These are phyloP conservation scores for Myopa tessellatipennis DNA, from an alignment of 2,888 invertebrate species.

Conservation along the genomic window DNA sequence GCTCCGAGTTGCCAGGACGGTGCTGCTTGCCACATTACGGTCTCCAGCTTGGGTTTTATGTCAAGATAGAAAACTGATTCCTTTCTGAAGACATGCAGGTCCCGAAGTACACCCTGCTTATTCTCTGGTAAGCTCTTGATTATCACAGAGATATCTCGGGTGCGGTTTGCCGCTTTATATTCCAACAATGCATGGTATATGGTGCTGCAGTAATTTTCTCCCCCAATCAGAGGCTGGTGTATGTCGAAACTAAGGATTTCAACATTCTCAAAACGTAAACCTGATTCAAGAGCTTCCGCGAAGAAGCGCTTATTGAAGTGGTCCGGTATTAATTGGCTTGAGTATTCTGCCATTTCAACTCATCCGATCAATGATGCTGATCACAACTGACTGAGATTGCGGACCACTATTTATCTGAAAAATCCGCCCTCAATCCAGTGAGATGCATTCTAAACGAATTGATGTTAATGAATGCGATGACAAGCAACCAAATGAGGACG, in stretches of 20 bases:
- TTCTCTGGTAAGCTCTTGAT: slow-evolving; percentile 62
- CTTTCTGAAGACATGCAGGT: slow-evolving; percentile 67
- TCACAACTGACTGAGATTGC: neutral
- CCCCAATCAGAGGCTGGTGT: slow-evolving; percentile 56
- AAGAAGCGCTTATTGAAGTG: slow-evolving; percentile 55
- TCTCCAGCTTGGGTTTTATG: slow-evolving; percentile 67
- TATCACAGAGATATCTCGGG: slow-evolving; percentile 51
- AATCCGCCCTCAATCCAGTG: neutral
- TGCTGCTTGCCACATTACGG: slow-evolving; percentile 63
- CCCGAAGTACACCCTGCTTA: slow-evolving; percentile 67
- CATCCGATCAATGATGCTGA: neutral
- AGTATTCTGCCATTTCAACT: no score
- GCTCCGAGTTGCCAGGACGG: slow-evolving; percentile 59
- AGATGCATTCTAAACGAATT: neutral
- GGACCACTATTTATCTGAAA: neutral
- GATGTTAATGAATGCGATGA: neutral
- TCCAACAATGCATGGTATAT: slow-evolving; percentile 60
- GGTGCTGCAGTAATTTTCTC: slow-evolving; percentile 66
- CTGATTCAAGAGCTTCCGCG: slow-evolving; percentile 56
- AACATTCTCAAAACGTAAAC: slow-evolving; percentile 57
- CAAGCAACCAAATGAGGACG: neutral
- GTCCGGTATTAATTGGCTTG: slow-evolving; percentile 38
- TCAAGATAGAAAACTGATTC: slow-evolving; percentile 68
- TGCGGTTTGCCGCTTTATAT: slow-evolving; percentile 48
- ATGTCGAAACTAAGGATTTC: slow-evolving; percentile 55